These are phyloP conservation scores for Agonum fuliginosum DNA, from an alignment of 2,888 invertebrate species.

Conservation along the genomic window DNA sequence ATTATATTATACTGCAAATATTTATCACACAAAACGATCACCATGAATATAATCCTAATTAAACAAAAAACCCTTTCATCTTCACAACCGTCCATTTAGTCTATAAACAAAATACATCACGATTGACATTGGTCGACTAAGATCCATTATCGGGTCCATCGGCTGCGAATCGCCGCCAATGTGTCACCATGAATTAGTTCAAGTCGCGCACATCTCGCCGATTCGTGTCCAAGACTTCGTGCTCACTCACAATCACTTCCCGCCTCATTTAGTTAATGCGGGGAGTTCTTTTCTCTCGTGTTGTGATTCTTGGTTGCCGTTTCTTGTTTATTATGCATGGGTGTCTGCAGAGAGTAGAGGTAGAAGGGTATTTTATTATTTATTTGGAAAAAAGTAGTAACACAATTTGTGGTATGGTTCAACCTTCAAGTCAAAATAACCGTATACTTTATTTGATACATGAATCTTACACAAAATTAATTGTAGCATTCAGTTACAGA, in stretches of 20 bases:
- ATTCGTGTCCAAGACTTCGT: slow-evolving; percentile 9
- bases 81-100: slow-evolving; percentile 8
- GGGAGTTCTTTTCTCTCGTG: slow-evolving; percentile 9
- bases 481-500: too few relatives aligned
- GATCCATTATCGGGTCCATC: slow-evolving; percentile 2
- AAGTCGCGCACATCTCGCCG: background rate
- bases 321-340: slow-evolving; percentile 31
- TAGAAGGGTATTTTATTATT: too few relatives aligned
- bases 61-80: background rate
- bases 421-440: too few relatives aligned
- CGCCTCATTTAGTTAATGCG: slow-evolving; percentile 11
- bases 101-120: slow-evolving; percentile 20
- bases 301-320: slow-evolving; percentile 22
- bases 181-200: slow-evolving; percentile 27
- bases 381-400: too few relatives aligned
- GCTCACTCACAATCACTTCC: background rate
- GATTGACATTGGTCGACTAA: slow-evolving; percentile 3
- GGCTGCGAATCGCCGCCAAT: slow-evolving; percentile 2
- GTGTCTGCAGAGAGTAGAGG: too few relatives aligned
- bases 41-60: too few relatives aligned
- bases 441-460: too few relatives aligned
- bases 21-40: too few relatives aligned
- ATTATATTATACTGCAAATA: too few relatives aligned
- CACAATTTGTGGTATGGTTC: too few relatives aligned
- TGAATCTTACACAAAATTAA: too few relatives aligned